Base-by-base conservation (phyloP, 2,888 invertebrate genomes). In the Conchocele bisecta region DNA sequence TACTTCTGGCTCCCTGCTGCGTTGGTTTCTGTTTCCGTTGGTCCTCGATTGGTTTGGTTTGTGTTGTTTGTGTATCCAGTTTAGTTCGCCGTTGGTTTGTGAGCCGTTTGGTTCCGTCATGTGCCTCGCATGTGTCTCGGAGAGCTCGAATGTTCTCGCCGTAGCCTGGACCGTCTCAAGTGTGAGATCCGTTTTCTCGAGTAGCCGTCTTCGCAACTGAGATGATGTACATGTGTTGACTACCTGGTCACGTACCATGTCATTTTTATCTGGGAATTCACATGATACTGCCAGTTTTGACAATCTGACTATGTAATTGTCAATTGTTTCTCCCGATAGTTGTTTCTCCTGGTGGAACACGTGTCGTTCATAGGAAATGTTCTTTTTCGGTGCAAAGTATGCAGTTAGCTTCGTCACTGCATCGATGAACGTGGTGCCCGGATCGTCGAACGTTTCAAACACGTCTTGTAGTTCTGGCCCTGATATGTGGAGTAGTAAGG, bases 391-490 rank as follows among this genome's bases (percentile, higher is more conserved):
- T 7, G 26, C 26, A 17, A 59, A 59, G 24, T 59, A 59, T 20
- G 1, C 15, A 3, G 48, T 24, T 24, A 59, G n/a, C 5, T 17
- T 22, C 1, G 28, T n/a, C 9, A 48, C 48, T 1, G 59, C 35
- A 4, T 59, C 22, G 7, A 26, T n/a, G 28, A 37, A 59, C 13
- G 13, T 48, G 11, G 17, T 46, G 1, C 22, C 48, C 7, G 9
- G 24, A 13, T 35, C 26, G 15, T 6, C 46, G 6, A 26, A 37
- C 22, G 33, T 59, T 24, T 59, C 59, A 22, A 33, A 48, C n/a
- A 59, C 39, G 17, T 59, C 48, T 26, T 59, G 59, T 3, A 59
- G 15, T 33, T 48, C 59, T 44, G 33, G 9, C 17, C 59, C 59
- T 1, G n/a, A 3, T 1, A 48, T 13, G 50, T 59, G 59, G 46